Evolutionary conservation across 92 coral and sea anemone genomes (phyloP).

Genomic region (Epizoanthus illoricatus): DNA sequence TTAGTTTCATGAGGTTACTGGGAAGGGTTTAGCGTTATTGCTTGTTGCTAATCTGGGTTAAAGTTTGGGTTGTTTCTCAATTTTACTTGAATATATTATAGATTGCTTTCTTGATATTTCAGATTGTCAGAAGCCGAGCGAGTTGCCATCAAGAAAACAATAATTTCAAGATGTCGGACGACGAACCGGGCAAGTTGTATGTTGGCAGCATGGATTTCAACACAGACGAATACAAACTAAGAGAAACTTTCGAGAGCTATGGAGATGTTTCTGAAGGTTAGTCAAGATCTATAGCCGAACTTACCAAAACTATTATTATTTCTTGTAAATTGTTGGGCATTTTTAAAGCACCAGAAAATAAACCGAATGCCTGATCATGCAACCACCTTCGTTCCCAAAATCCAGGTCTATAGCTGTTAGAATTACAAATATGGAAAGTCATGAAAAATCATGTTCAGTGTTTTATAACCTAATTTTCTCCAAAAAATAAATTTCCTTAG

Average conservation of each 20-base stretch:
- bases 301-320: background rate
- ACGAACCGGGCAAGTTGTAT: constrained; percentile 15
- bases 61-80: background rate
- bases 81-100: background rate
- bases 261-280: constrained; percentile 7
- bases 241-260: constrained; percentile 2
- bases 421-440: too few species aligned
- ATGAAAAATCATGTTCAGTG: too few species aligned
- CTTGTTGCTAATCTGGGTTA: background rate
- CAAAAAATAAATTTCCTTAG: too few species aligned
- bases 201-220: constrained; percentile 18
- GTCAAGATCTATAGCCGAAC: background rate
- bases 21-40: background rate
- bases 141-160: too few species aligned
- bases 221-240: background rate
- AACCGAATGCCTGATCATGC: too few species aligned
- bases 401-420: too few species aligned
- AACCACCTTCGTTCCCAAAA: too few species aligned
- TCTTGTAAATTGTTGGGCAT: background rate
- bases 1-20: too few species aligned
- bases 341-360: too few species aligned
- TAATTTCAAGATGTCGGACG: constrained; percentile 9
- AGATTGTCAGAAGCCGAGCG: background rate
- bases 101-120: background rate
- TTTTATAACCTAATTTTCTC: too few species aligned